Evolutionary conservation across 1,140 invertebrate genomes (phyloP), one percentile per base, ranked within the genome.

Genomic region (Brachionus plicatilis): DNA sequence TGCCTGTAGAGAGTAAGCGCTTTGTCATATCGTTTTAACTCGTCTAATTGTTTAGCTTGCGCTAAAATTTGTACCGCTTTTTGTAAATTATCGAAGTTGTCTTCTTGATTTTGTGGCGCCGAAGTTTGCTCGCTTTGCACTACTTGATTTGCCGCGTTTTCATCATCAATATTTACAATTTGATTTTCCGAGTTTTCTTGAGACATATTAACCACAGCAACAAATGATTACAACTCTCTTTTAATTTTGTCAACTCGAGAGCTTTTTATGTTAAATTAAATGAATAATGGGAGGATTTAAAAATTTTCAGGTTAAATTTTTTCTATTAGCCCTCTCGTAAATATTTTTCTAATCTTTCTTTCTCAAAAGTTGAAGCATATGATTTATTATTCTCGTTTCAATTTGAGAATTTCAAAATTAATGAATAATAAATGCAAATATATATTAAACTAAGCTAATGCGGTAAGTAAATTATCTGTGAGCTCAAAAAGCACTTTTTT

Each of bases 61-160:
- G 43, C 82, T 43, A 84, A 60, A 20, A 84, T 70, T 68, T 68
- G 53, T 27, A 82, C 79, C 20, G 79, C 79, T 82, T 68, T 60
- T 65, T 82, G 79, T 41, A 82, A 68, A 37, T 82, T 82, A 24
- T 82, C 79, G 65, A 82, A 82, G 45, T 82, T 68, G 12, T 60
- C 79, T 12, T 60, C 41, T 43, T 72, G 68, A 33, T 33, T 33
- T 43, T 41, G 68, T 43, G 17, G 68, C 17, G 33, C 33, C 17
- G 68, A 20, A 43, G 8, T n/a, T n/a, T 72, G 29, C 17, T 72
- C 68, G 3, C 33, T 43, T 72, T 14, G 41, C 37, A 43, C 37
- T 9, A 43, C 12, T 72, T 41, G 37, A 41, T 17, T 43, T 72
- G 37, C 68, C n/a, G 12, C 11, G 43, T 43, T 72, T 45, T 72